Percentiles rank a stretch among this genome's conserved stretches.
Conservation (phyloP, 2,113 vertebrate species). For the Grammomys dolichurus region DNA sequence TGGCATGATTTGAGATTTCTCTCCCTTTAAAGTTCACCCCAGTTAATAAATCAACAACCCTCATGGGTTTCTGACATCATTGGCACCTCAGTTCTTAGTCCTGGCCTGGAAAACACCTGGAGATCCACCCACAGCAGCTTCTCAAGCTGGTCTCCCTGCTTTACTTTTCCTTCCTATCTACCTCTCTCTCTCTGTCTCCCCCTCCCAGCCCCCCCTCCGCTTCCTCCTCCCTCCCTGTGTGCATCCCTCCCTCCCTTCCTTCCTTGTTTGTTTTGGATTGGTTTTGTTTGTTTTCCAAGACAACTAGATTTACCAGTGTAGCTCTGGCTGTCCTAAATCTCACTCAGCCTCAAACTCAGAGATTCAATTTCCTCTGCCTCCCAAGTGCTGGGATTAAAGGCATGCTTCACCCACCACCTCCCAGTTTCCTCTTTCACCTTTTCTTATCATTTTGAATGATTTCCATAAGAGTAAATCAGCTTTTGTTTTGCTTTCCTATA, state of each 20-base stretch:
- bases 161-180: not conserved
- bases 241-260: not conserved
- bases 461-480: not conserved
- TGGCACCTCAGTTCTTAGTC: not conserved
- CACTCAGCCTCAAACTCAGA: not conserved
- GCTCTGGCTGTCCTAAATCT: not conserved
- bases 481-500: not conserved
- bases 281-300: not conserved
- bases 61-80: not conserved
- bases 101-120: not conserved
- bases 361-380: not conserved
- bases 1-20: slow-evolving; percentile 12
- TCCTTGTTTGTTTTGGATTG: not conserved
- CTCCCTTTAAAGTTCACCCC: slow-evolving; percentile 2
- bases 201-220: not conserved
- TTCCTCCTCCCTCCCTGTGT: not conserved
- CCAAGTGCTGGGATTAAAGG: not conserved
- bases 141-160: not conserved
- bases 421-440: not conserved
- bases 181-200: not conserved
- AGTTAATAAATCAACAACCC: slow-evolving; percentile 10
- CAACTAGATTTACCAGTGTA: not conserved
- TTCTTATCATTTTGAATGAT: not conserved
- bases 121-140: fast-evolving
- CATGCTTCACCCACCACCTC: fast-evolving